Percentiles rank a stretch among this genome's conserved stretches.
Evolutionary conservation across 2,888 invertebrate genomes (phyloP).

Genomic region (Dione vanillae): DNA sequence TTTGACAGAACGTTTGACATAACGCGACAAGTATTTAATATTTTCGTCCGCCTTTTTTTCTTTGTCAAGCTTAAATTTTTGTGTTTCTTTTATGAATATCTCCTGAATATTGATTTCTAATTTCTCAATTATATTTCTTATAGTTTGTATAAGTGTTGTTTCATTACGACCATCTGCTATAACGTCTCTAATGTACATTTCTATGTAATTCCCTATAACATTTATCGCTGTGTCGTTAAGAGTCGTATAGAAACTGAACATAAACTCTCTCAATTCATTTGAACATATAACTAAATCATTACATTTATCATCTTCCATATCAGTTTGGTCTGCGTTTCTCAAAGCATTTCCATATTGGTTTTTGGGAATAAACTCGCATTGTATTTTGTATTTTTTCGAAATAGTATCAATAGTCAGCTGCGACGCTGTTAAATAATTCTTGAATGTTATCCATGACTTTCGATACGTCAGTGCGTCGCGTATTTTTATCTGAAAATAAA

Average conservation of each 20-base stretch:
- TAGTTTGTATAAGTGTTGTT: constrained; percentile 48
- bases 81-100: constrained; percentile 53
- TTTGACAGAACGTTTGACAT: constrained; percentile 50
- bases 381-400: constrained; percentile 55
- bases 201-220: constrained; percentile 61
- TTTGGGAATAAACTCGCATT: constrained; percentile 54
- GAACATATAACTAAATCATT: constrained; percentile 60
- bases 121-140: constrained; percentile 50
- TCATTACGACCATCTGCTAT: constrained; percentile 52
- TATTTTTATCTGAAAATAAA: constrained; percentile 39
- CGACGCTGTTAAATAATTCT: constrained; percentile 53
- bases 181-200: constrained; percentile 66
- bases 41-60: constrained; percentile 54
- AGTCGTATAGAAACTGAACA: constrained; percentile 56
- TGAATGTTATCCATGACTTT: constrained; percentile 54
- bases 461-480: constrained; percentile 45
- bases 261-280: constrained; percentile 59
- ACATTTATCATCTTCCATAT: constrained; percentile 49
- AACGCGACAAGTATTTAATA: constrained; percentile 53
- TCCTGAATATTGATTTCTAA: constrained; percentile 51
- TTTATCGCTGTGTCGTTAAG: constrained; percentile 62
- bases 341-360: constrained; percentile 22
- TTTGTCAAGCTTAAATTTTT: constrained; percentile 54
- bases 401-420: constrained; percentile 52
- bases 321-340: constrained; percentile 36